Base-by-base conservation (phyloP, 2,113 vertebrate genomes). In the Coptodon bakossiorum region DNA sequence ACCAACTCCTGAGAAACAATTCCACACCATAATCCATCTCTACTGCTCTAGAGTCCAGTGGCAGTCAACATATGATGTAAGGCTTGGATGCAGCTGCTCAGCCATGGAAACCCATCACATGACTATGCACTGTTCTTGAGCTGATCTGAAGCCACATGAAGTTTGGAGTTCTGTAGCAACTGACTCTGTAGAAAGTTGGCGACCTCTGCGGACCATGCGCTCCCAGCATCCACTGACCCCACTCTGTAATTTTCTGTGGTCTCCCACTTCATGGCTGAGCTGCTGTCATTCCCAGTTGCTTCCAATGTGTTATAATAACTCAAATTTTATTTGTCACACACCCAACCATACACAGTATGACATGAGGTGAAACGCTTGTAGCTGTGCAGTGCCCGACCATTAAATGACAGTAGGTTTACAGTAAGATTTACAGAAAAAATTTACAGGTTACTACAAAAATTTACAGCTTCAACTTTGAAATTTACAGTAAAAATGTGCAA, bases 281-380 rank as follows among this genome's bases (percentile, higher is more conserved):
- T 36, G 61, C 17, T n/a, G 17, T 66, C 61, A 36, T n/a, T 66
- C 61, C 31, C 31, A 36, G 31, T 66, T 66, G 61, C 17, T 66
- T 66, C 61, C 17, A 0, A n/a, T 66, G 17, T 66, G 1, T 66
- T 66, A 36, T 36, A 36, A n/a, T 61, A 61, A 61, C 27, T 61
- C 57, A 17, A 1, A 61, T 61, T 61, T 6, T 3, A 61, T 17
- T 61, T 61, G 57, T 61, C 8, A 2, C 27, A 17, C 56, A 31
- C 56, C 9, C 56, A 59, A 31, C 3, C 14, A 31, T 59, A 6
- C 8, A 31, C 56, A 6, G 8, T 61, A 31, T 61, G 8, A 61
- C 27, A 17, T 31, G 57, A 61, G 14, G 57, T 31, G 8, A 61
- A 61, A 61, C 1, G 0, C 14, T 0, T 0, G 0, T 31, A 61